A percentile compares a stretch with the other conserved stretches of the same genome.
Evolutionary conservation across 2,888 invertebrate species (phyloP).

Genomic region (Lycia hirtaria): DNA sequence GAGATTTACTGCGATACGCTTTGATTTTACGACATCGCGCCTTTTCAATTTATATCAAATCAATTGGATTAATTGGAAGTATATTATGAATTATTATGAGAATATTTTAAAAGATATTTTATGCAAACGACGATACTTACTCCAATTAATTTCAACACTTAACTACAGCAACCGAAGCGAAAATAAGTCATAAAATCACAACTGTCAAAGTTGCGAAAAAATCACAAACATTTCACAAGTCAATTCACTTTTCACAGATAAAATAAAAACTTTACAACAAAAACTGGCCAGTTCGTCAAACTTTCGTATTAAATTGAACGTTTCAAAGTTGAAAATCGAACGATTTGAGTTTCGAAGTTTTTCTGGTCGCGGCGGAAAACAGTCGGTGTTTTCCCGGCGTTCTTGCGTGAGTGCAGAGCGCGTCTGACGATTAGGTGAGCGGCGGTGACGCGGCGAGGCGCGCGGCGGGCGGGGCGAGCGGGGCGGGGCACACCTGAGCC

Average conservation of each 20-base stretch:
- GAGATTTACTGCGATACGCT: conserved; percentile 80
- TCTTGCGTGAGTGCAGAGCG: conserved; percentile 82
- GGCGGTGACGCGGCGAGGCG: conserved; percentile 67
- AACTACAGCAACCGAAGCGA: conserved; percentile 51
- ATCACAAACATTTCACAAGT: conserved; percentile 81
- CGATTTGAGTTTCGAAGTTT: conserved; percentile 68
- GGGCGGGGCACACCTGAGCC: conserved; percentile 82
- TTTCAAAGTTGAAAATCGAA: conserved; percentile 50
- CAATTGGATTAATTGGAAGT: conserved; percentile 60
- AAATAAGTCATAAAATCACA: conserved; percentile 58
- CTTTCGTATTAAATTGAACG: conserved; percentile 16
- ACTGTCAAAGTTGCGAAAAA: conserved; percentile 58
- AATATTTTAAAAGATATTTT: conserved; percentile 3
- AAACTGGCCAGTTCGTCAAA: conserved; percentile 37
- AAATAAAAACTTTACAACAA: conserved; percentile 30
- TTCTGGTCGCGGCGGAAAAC: conserved; percentile 79
- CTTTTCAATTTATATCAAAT: conserved; percentile 55
- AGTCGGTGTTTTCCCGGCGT: conserved; percentile 81
- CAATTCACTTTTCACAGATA: conserved; percentile 47
- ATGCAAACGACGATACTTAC: conserved; percentile 63
- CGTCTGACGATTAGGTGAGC: conserved; percentile 76
- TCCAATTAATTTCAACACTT: conserved; percentile 55
- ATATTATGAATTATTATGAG: neutral
- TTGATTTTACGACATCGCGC: conserved; percentile 68
- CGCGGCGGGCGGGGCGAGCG: conserved; percentile 65